Evolutionary conservation across 2,113 vertebrate species (phyloP), one percentile per base, ranked within the genome.

Genomic region (Eublepharis macularius): DNA sequence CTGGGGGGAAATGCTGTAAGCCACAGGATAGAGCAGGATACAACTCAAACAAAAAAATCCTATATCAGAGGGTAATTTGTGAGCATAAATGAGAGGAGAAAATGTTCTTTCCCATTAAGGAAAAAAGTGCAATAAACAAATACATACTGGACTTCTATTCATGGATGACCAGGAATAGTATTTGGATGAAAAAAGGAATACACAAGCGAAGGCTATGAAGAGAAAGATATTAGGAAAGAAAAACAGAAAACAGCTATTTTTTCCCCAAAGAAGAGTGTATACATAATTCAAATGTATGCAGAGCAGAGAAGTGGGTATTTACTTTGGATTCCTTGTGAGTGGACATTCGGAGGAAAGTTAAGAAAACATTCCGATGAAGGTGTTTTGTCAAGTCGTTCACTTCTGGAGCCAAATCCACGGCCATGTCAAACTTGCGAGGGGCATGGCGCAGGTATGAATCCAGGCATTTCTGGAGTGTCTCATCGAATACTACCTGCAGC

Each of bases 281-380:
- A 9, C 51, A 41, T 80, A 76, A n/a, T 2, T 43, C 39, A 17
- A 43, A 83, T 39, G 24, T n/a, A 45, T 0, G 16, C 12, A 81
- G 41, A 70, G 68, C 0, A 0, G 8, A 88, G 60, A 11, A 19
- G 72, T 6, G 69, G 24, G 45, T 73, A 6, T 76, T 91, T 75
- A 99, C 99, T 97, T 98, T 99, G 86, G 98, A 99, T 92, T 99
- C 99, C 91, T 98, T 99, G 92, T 99, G 98, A 0, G 99, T 99
- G 76, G 98, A 98, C 98, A 99, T 99, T 60, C 99, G 96, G 75
- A 99, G 97, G 92, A 99, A 99, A 32, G 97, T 97, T 90, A 99
- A 95, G 93, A 99, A 99, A 86, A 99, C 89, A 0, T 91, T 93
- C 11, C 89, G 96, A 86, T 99, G 98, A 39, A 99, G 92, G n/a